Conservation (phyloP, 2,113 vertebrate species). For the Zosterops borbonicus region DNA sequence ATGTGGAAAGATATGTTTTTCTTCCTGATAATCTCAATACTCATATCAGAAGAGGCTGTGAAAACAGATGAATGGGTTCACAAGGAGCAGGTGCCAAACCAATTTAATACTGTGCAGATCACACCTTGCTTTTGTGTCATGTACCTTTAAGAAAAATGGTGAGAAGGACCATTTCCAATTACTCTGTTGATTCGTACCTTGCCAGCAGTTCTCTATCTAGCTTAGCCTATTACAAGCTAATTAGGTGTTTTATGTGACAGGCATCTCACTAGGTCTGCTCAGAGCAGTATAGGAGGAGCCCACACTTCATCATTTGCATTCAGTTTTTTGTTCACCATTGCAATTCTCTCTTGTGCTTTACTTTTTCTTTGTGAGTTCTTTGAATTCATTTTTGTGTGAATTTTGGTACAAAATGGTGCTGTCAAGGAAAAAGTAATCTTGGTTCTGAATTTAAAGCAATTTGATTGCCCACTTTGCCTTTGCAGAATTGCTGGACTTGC, state of each 20-base stretch:
- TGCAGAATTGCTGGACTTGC: not conserved
- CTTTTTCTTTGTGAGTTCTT: not conserved
- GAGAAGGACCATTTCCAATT: not conserved
- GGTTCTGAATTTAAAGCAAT: not conserved
- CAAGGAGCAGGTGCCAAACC: not conserved
- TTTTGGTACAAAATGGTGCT: not conserved
- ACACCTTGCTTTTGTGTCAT: not conserved
- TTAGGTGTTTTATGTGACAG: not conserved
- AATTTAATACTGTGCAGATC: accelerated
- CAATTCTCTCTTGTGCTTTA: not conserved
- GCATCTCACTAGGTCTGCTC: not conserved
- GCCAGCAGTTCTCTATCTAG: not conserved
- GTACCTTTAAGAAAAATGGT: not conserved
- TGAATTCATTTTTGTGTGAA: not conserved
- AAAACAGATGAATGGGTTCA: not conserved
- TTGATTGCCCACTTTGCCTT: not conserved
- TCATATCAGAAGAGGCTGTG: not conserved
- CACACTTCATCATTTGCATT: not conserved
- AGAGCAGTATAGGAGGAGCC: not conserved
- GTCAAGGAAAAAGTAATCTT: not conserved
- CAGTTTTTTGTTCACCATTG: not conserved
- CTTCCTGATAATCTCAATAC: not conserved
- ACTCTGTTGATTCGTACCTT: not conserved
- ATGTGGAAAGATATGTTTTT: not conserved
- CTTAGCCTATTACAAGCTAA: not conserved